These are phyloP conservation scores for Rafetus swinhoei DNA, from an alignment of 2,113 vertebrate species.

Conservation along the genomic window DNA sequence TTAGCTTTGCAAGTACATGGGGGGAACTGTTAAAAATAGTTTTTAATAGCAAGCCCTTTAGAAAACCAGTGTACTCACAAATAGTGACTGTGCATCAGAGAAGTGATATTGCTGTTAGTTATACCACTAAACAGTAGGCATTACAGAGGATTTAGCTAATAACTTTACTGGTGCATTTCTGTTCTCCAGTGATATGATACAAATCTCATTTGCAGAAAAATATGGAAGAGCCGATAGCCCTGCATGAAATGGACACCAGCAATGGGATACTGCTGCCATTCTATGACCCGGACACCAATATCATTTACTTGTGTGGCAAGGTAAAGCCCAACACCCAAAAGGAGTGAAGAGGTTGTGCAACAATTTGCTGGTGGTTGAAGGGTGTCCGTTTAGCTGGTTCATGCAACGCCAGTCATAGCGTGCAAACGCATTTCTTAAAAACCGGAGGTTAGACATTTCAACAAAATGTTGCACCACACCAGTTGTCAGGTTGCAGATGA, in stretches of 20 bases:
- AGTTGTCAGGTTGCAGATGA: not conserved
- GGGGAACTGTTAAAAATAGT: not conserved
- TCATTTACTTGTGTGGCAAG: slow-evolving; percentile 98
- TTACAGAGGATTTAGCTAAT: not conserved
- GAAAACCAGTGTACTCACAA: not conserved
- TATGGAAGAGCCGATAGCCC: slow-evolving; percentile 92
- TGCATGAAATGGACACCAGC: slow-evolving; percentile 96
- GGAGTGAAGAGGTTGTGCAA: not conserved
- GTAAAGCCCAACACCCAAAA: slow-evolving; percentile 61
- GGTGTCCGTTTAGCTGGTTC: fast-evolving
- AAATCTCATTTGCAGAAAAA: slow-evolving; percentile 80
- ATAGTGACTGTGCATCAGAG: not conserved
- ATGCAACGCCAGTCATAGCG: not conserved
- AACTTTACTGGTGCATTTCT: not conserved
- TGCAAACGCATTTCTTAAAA: not conserved
- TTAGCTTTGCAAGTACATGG: not conserved
- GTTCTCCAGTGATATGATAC: not conserved
- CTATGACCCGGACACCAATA: slow-evolving; percentile 93
- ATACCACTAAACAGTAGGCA: not conserved
- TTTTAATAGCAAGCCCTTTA: not conserved
- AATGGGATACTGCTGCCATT: slow-evolving; percentile 96
- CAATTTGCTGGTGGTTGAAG: not conserved
- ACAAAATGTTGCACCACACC: fast-evolving
- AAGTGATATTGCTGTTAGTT: not conserved
- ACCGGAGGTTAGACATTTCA: fast-evolving